Evolutionary conservation across 2,113 vertebrate genomes (phyloP).

Genomic region (Tragelaphus buxtoni): DNA sequence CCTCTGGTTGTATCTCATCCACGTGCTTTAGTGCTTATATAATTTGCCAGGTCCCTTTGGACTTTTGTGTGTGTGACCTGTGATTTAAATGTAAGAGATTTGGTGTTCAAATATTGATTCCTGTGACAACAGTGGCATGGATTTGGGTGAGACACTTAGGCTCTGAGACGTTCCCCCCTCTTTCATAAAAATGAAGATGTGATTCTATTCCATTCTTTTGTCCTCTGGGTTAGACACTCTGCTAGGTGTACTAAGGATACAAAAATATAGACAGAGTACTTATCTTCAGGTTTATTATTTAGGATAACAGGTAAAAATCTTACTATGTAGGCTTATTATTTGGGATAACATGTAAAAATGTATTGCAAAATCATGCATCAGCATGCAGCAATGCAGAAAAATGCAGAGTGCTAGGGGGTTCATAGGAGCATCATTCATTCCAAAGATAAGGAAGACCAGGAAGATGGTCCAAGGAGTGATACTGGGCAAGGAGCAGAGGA

Average conservation of each 20-base stretch:
- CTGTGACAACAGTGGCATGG: not conserved
- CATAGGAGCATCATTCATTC: not conserved
- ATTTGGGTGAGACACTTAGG: not conserved
- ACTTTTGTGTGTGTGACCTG: not conserved
- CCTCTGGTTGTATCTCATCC: not conserved
- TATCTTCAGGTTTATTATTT: not conserved
- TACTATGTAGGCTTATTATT: not conserved
- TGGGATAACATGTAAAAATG: not conserved
- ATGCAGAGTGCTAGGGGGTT: rapidly evolving
- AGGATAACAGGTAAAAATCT: not conserved
- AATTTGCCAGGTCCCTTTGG: not conserved
- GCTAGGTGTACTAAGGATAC: not conserved
- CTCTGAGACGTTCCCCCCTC: not conserved
- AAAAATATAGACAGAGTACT: not conserved
- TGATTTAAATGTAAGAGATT: not conserved
- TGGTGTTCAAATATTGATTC: not conserved
- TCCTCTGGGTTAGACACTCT: not conserved
- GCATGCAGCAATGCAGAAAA: not conserved
- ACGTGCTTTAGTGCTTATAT: not conserved
- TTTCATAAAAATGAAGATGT: not conserved
- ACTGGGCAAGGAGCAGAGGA: not conserved
- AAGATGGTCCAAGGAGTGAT: not conserved
- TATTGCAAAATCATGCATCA: not conserved
- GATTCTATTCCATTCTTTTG: not conserved
- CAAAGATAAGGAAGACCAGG: not conserved